Evolutionary conservation across 1,140 invertebrate species (phyloP).

Genomic region (Kradibia gibbosae): DNA sequence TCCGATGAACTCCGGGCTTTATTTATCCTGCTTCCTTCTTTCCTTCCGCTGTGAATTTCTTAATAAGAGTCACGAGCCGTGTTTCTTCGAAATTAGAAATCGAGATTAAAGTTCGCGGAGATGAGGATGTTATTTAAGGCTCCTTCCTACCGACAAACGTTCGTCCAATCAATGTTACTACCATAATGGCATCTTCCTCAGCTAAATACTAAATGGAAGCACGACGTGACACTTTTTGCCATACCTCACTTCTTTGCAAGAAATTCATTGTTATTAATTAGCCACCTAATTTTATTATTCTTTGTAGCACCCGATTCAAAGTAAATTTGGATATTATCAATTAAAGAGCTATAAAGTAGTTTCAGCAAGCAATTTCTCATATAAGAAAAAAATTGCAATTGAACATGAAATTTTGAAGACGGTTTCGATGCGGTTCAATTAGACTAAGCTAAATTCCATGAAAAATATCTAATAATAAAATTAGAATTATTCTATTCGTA

Average conservation of each 20-base stretch:
- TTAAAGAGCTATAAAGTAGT: too few relatives aligned
- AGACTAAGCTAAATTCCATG: constrained; percentile 7
- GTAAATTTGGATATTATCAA: too few relatives aligned
- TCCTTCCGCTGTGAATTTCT: too few relatives aligned
- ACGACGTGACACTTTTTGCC: too few relatives aligned
- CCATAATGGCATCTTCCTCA: constrained; percentile 30
- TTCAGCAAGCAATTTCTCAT: too few relatives aligned
- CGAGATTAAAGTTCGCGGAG: constrained; percentile 43
- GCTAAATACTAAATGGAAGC: neutral
- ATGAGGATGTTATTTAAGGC: neutral
- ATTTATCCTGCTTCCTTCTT: neutral
- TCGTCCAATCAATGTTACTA: constrained; percentile 37
- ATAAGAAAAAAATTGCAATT: constrained; percentile 38
- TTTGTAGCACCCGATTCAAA: too few relatives aligned
- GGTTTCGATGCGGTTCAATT: neutral
- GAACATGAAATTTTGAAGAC: constrained; percentile 40
- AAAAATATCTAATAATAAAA: too few relatives aligned
- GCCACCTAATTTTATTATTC: too few relatives aligned
- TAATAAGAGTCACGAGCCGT: constrained; percentile 11
- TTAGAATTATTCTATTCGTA: too few relatives aligned
- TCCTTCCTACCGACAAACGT: neutral
- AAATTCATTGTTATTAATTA: too few relatives aligned
- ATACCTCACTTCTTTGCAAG: too few relatives aligned
- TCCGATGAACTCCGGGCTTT: constrained; percentile 10
- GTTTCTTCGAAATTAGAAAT: constrained; percentile 41